Evolutionary conservation across 2,888 invertebrate genomes (phyloP).

Genomic region (Schizaphis graminum): DNA sequence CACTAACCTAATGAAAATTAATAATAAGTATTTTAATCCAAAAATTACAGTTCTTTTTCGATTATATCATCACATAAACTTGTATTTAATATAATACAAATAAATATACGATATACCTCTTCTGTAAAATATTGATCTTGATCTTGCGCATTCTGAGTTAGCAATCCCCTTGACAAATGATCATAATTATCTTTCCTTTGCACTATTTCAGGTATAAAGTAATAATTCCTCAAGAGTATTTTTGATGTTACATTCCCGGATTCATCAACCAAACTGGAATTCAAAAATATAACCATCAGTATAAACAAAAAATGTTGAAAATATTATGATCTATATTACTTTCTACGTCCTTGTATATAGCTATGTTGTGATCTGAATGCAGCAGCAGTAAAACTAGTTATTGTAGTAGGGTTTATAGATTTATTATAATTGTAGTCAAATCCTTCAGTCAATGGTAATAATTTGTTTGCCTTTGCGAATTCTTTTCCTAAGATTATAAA

Average conservation of each 20-base stretch:
- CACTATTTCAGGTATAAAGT: constrained; percentile 14
- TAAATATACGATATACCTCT: background rate
- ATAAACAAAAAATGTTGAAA: background rate
- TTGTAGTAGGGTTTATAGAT: constrained; percentile 75
- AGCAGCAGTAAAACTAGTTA: constrained; percentile 80
- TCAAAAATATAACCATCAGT: background rate
- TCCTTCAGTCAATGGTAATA: constrained; percentile 69
- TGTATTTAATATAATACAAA: background rate
- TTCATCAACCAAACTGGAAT: constrained; percentile 34
- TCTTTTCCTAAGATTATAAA: constrained; percentile 38
- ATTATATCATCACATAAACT: background rate
- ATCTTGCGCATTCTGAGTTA: constrained; percentile 40
- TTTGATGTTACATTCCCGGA: background rate
- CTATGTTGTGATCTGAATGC: constrained; percentile 82
- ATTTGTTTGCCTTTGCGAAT: constrained; percentile 46
- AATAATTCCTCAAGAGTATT: constrained; percentile 43
- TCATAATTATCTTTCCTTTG: constrained; percentile 42
- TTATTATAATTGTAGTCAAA: constrained; percentile 79
- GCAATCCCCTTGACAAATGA: constrained; percentile 32
- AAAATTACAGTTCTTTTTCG: too few species aligned
- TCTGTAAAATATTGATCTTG: constrained; percentile 47
- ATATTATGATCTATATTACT: background rate
- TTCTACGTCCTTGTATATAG: constrained; percentile 40
- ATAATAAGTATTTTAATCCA: too few species aligned
- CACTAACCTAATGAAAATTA: background rate